Conservation (phyloP, 1,140 invertebrate species). For the Tetramorium simillimum region DNA sequence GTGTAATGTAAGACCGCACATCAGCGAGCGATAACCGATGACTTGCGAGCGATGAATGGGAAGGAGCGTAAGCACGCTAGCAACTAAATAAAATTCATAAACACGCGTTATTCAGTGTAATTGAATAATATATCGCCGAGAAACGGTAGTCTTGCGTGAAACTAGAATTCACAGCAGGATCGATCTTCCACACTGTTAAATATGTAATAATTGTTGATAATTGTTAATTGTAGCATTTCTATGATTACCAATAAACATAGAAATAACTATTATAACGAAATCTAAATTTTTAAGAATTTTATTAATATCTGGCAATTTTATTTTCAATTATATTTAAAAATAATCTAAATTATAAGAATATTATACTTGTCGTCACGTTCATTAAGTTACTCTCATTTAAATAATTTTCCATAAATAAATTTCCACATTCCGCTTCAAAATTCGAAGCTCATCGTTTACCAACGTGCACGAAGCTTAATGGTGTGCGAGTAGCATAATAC, state of each 20-base stretch:
- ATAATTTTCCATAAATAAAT: slow-evolving; percentile 20
- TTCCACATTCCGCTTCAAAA: not conserved
- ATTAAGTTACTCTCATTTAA: not conserved
- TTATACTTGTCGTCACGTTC: not conserved
- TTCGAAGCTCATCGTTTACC: not conserved
- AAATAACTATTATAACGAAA: not conserved
- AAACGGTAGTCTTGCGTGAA: not conserved
- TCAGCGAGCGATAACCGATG: slow-evolving; percentile 33
- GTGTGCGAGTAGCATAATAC: not conserved
- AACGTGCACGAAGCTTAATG: not conserved
- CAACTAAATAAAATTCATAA: slow-evolving; percentile 11
- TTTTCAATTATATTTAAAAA: not conserved
- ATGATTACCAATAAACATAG: not conserved
- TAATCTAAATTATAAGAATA: not conserved
- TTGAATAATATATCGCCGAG: not conserved
- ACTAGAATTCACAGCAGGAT: not conserved
- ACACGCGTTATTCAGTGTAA: slow-evolving; percentile 22
- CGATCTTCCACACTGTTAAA: not conserved
- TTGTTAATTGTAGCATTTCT: not conserved
- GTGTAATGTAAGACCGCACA: slow-evolving; percentile 45
- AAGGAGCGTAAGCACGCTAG: not conserved
- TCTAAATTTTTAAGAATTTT: not conserved
- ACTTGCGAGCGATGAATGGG: not conserved
- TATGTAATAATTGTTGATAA: not conserved
- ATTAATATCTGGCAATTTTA: not conserved